Evolutionary conservation across 2,113 vertebrate genomes (phyloP).

Genomic region (Oreochromis aureus): DNA sequence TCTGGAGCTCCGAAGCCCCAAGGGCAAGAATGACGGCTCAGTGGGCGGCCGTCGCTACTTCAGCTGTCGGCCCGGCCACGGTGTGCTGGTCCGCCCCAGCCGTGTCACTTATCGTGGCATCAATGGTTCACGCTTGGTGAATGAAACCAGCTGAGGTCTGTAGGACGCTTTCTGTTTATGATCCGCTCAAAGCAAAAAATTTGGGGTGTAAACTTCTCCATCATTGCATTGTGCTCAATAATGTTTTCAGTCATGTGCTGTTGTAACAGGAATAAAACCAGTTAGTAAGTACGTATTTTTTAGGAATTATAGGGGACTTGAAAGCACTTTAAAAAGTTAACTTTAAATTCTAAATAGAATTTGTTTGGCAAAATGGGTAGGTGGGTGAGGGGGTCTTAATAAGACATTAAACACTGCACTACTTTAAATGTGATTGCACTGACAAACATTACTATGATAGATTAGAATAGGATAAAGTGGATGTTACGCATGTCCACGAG

Average conservation of each 20-base stretch:
- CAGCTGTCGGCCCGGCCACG: slow-evolving; percentile 80
- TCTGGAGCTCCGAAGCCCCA: slow-evolving; percentile 85
- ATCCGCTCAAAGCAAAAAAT: not conserved
- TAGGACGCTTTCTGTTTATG: not conserved
- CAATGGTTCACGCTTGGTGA: slow-evolving; percentile 83
- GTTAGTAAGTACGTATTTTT: not conserved
- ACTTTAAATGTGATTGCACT: slow-evolving; percentile 47
- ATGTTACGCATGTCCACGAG: not conserved
- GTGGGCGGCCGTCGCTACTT: slow-evolving; percentile 89
- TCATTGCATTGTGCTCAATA: not conserved
- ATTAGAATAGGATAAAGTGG: not conserved
- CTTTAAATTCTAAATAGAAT: not conserved
- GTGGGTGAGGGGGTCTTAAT: not conserved
- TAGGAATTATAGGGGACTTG: not conserved
- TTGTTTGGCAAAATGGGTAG: not conserved
- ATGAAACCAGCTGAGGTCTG: slow-evolving; percentile 72
- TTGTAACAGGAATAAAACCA: not conserved
- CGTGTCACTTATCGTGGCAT: slow-evolving; percentile 91
- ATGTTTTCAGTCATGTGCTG: not conserved
- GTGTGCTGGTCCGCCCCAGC: slow-evolving; percentile 88
- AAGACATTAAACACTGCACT: slow-evolving; percentile 36
- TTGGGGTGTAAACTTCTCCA: not conserved
- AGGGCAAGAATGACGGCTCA: slow-evolving; percentile 88
- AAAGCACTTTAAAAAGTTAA: slow-evolving; percentile 55
- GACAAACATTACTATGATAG: not conserved